Conservation (phyloP, 2,797 vertebrate species). For the Huso huso region DNA sequence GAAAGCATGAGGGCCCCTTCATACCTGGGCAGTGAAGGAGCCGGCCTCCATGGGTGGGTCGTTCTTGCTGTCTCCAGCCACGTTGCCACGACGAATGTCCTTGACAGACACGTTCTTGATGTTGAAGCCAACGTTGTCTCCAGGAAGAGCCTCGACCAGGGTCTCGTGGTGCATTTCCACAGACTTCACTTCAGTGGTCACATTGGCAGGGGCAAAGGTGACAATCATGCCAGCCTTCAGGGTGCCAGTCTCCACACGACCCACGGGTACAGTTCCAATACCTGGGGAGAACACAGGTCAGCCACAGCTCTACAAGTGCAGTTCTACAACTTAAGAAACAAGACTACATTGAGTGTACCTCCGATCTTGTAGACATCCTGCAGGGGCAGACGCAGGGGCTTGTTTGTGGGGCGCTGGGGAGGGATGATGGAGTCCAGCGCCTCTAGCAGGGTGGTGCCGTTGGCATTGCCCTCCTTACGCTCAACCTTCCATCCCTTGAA, state of each 20-base stretch:
- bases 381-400: slow-evolving; percentile 49
- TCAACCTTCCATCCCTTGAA: slow-evolving; percentile 51
- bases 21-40: slow-evolving; percentile 27
- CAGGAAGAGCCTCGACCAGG: too few relatives aligned
- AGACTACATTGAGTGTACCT: slow-evolving; percentile 27
- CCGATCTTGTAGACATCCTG: slow-evolving; percentile 59
- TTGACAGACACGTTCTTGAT: slow-evolving; percentile 36
- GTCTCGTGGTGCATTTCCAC: too few relatives aligned
- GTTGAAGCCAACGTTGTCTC: slow-evolving; percentile 25
- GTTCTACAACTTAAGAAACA: neutral
- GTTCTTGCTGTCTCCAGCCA: slow-evolving; percentile 28
- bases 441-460: slow-evolving; percentile 38
- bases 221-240: too few relatives aligned
- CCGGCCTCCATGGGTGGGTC: slow-evolving; percentile 21
- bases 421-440: slow-evolving; percentile 46
- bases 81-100: neutral
- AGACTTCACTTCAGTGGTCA: slow-evolving; percentile 33
- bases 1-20: neutral
- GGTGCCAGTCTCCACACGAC: too few relatives aligned
- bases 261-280: slow-evolving; percentile 10
- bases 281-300: slow-evolving; percentile 25
- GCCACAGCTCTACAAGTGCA: neutral
- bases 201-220: slow-evolving; percentile 12
- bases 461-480: slow-evolving; percentile 41
- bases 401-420: slow-evolving; percentile 37